Conservation (phyloP, 2,113 vertebrate species). For the Meriones unguiculatus region DNA sequence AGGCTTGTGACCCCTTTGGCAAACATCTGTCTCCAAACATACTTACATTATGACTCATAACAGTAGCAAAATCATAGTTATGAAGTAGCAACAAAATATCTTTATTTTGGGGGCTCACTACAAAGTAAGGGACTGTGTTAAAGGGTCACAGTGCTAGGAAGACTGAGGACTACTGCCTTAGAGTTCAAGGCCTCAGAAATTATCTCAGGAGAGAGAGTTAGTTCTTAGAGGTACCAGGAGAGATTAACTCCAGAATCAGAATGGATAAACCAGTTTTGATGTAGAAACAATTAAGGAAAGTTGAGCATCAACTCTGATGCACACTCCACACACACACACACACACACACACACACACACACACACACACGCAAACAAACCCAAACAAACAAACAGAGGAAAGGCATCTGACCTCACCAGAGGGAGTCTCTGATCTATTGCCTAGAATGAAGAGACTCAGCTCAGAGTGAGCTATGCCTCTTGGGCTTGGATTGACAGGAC, state of each 20-base stretch:
- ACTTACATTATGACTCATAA: neutral
- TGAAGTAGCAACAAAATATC: neutral
- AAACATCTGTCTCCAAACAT: neutral
- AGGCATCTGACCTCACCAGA: neutral
- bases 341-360: no score
- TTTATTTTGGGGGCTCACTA: neutral
- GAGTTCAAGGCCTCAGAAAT: neutral
- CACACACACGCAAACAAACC: no score
- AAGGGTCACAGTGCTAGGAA: neutral
- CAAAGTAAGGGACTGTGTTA: neutral
- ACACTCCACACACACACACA: neutral
- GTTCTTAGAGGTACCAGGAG: neutral
- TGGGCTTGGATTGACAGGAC: neutral
- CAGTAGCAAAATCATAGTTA: neutral
- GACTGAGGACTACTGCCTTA: neutral
- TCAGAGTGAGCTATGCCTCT: neutral
- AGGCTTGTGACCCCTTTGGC: neutral
- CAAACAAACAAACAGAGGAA: neutral
- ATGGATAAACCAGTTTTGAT: neutral
- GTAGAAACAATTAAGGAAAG: rapidly evolving
- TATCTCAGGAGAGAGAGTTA: neutral
- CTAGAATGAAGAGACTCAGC: neutral
- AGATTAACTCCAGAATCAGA: neutral
- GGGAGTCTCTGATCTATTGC: neutral
- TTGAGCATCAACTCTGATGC: neutral